Base-by-base conservation (phyloP, 2,888 invertebrate genomes). In the Ischnus inquisitorius region DNA sequence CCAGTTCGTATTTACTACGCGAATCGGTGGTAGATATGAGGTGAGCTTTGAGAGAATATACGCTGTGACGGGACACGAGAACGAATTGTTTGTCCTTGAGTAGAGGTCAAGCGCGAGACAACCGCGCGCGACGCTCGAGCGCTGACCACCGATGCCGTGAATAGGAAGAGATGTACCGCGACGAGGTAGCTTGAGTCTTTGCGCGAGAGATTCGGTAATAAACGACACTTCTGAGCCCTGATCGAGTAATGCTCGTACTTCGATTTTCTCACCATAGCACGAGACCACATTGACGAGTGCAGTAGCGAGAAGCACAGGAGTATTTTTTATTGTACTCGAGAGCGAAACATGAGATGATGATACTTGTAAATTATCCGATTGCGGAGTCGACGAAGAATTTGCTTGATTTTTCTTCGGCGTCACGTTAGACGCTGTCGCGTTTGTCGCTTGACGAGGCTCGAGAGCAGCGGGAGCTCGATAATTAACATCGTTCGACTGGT, bases 11-110 rank as follows among this genome's bases (percentile, higher is more conserved):
- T n/a, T 54, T 22, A 72, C 67, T 5, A 81, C 51, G 14, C 67
- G 71, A 39, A 67, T 57, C 41, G 72, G 77, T 8, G 81, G 84
- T 34, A 84, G 41, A 65, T 71, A 77, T 1, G 72, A 60, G 1
- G 81, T 82, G 34, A 84, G 41, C 16, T 67, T 69, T 1, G 76
- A 48, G 22, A 78, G 78, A 19, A 84, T 57, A 8, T 77, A 57
- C 3, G 78, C 77, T 10, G 54, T 68, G 19, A 81, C 46, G 0
- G 22, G 34, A 34, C 60, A 62, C 48, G 67, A 77, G 34, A 81
- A 83, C 48, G 51, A 60, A 28, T 48, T 28, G 48, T 71, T 71
- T 48, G 51, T 64, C 34, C 48, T 46, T 48, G 72, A 79, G 19
- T 79, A 48, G 46, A 79, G 69, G 48, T 64, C 62, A 39, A 79